phyloP scores from a whole-genome alignment of 2,888 invertebrate genomes.

The Acleris laterana region DNA sequence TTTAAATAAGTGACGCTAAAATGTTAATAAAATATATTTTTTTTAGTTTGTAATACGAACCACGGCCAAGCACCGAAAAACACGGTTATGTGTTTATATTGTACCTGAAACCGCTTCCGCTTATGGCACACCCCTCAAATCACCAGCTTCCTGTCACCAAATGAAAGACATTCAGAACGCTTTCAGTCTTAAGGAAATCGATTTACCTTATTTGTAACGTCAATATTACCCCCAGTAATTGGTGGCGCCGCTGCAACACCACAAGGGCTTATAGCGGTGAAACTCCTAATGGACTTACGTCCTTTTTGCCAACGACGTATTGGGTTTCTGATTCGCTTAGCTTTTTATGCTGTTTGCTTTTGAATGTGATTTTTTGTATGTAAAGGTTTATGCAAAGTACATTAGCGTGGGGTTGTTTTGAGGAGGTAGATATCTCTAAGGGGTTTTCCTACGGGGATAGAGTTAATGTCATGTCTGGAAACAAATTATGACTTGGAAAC shows the following conservation, averaged over 20 bases:
- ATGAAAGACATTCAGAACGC: conserved; percentile 35
- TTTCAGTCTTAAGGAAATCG: conserved; percentile 36
- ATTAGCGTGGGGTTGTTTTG: not conserved
- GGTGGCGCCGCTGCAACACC: not conserved
- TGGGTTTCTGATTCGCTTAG: conserved; percentile 15
- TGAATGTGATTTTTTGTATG: conserved; percentile 20
- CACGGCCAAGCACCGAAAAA: too few relatives aligned
- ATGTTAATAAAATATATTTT: too few relatives aligned
- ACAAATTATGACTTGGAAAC: too few relatives aligned
- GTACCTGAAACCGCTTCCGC: conserved; percentile 1
- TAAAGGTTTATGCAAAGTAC: not conserved
- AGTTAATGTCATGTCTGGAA: too few relatives aligned
- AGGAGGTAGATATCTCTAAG: too few relatives aligned
- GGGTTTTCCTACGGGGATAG: too few relatives aligned
- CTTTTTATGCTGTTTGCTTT: conserved; percentile 24
- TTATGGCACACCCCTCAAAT: conserved; percentile 3
- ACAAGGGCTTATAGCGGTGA: not conserved
- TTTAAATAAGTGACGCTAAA: too few relatives aligned
- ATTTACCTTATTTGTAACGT: conserved; percentile 34
- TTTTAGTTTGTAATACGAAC: too few relatives aligned
- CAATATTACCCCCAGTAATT: conserved; percentile 33
- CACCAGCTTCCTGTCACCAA: conserved; percentile 33
- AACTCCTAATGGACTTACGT: not conserved
- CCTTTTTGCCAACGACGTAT: not conserved
- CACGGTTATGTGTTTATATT: too few relatives aligned